phyloP scores from a whole-genome alignment of 2,888 invertebrate species.

The Baccha elongata region DNA sequence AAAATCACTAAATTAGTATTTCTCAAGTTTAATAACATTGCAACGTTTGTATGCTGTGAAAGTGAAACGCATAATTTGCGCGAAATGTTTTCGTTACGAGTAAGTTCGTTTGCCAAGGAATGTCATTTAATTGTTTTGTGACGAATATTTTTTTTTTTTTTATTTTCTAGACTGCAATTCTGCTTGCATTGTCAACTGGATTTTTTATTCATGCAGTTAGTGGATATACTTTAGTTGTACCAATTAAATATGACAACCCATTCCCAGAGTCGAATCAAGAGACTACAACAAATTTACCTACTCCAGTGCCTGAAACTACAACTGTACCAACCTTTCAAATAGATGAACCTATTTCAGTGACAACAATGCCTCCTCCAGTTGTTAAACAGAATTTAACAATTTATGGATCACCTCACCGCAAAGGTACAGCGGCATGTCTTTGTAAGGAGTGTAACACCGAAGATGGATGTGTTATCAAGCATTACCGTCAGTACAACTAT shows the following conservation, averaged over 20 bases:
- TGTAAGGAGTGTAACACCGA: background rate
- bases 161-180: conserved; percentile 36
- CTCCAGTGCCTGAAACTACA: conserved; percentile 3
- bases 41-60: conserved; percentile 20
- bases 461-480: conserved; percentile 23
- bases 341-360: background rate
- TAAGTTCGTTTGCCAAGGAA: conserved; percentile 30
- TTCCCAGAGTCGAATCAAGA: background rate
- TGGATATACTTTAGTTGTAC: conserved; percentile 21
- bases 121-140: background rate
- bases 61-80: conserved; percentile 9
- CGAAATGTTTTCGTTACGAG: conserved; percentile 47
- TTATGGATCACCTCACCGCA: conserved; percentile 24
- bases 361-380: background rate
- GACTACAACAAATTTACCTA: background rate
- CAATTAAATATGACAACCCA: conserved; percentile 29
- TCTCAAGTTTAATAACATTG: conserved; percentile 33
- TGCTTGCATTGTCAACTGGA: conserved; percentile 5
- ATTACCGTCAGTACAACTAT: conserved; percentile 53
- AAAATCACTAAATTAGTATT: conserved; percentile 39
- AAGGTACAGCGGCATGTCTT: background rate
- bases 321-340: background rate
- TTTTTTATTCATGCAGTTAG: background rate
- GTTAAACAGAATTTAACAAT: conserved; percentile 18
- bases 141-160: background rate